Evolutionary conservation across 2,113 vertebrate species (phyloP), one percentile per base, ranked within the genome.

Genomic region (Gobio gobio): DNA sequence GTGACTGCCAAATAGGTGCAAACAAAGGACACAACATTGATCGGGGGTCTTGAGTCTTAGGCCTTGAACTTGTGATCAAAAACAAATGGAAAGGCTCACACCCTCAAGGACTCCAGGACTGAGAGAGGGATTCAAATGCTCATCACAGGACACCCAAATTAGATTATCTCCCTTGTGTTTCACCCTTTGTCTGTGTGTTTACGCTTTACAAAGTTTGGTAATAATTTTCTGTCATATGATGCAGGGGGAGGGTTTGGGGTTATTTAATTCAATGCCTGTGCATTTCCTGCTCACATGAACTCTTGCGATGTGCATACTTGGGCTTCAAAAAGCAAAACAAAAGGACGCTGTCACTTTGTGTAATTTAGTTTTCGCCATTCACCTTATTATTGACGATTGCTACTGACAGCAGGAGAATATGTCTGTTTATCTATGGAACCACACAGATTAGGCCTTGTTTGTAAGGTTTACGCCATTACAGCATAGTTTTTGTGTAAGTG

Each of bases 71-170:
- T 90, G 80, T 90, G 89, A 89, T 87, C 18, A 3, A 49, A 77
- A 81, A 56, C 80, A 20, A 82, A 78, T 78, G 59, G n/a, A 63
- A 87, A 74, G 20, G 66, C 45, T 36, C 58, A 76, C 64, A 76
- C 64, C 54, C 89, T 61, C 78, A 84, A 14, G 86, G 83, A 64
- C 72, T n/a, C 45, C 26, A 4, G 70, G 14, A 74, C 45, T 59
- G 26, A 61, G 63, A 75, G n/a, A 33, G 36, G 70, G 66, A 59
- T 84, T 72, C 26, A 70, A 51, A 45, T 74, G 68, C 75, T 29
- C 78, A 77, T 93, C 94, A 93, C 92, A 91, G 86, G 90, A 91
- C 88, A 85, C 79, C 51, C 64, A 81, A 85, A 91, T 91, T 87
- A 91, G 86, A 92, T 92, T 86, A 91, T 85, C 83, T 10, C 45